Evolutionary conservation across 2,797 vertebrate species (phyloP), one percentile per base, ranked within the genome.

Genomic region (Dermochelys coriacea): DNA sequence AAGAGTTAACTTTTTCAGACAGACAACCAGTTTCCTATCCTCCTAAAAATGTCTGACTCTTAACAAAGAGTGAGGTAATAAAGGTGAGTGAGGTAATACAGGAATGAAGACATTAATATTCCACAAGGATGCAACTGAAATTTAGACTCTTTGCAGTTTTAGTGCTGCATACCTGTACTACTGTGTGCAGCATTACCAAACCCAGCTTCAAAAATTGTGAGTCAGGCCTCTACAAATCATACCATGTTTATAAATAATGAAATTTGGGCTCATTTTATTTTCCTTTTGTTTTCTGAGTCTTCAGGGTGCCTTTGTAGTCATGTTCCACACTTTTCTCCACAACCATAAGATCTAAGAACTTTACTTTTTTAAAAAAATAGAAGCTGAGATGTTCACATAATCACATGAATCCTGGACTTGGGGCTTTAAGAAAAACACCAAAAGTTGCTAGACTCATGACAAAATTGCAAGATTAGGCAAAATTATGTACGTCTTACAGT

Each of bases 181-280:
- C 27, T 25, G 55, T 81, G 94, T 92, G 79, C 41, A 93, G n/a
- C 12, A 79, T 31, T 81, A 59, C 23, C 90, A 94, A 92, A 84
- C 21, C 37, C 89, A 92, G 45, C 54, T 83, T 2, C 2, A 80
- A 87, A 94, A 91, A 4, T 85, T n/a, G 75, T 3, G 29, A 15
- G 31, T 27, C 52, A 83, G 85, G 21, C 18, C 75, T 85, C 71
- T 50, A 18, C 89, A 2, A 18, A 93, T 45, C 37, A 80, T 7
- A 27, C 89, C 57, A 92, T 86, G 85, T 87, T 90, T 79, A 64
- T 49, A 92, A 92, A 51, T 84, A 84, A 92, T 57, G 5, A 71
- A 71, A 71, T 8, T 64, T 90, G 52, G 51, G 21, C 79, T 89
- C 27, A 85, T 83, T 55, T 18, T 51, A 64, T 92, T 77, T 49